Evolutionary conservation across 2,888 invertebrate species (phyloP), one percentile per base, ranked within the genome.

Genomic region (Tinea semifulvella): DNA sequence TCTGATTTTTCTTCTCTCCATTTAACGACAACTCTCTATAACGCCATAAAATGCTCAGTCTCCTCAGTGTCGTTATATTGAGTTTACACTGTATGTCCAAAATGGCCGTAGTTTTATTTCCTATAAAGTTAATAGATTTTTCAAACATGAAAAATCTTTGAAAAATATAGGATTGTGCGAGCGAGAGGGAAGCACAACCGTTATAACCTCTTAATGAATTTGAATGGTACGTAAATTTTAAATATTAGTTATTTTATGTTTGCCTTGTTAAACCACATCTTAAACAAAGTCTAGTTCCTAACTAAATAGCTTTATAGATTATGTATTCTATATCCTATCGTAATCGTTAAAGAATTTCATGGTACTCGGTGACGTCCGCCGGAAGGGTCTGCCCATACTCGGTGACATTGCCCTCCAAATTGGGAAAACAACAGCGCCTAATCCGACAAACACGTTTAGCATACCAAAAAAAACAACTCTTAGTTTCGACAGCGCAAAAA

Each of bases 341-440:
- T 22, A 7, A 7, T 22, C 5, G 11, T 28, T 28, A 28, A n/a
- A 28, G 11, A 35, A 13, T 35, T 35, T 36, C 36, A 16, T 36
- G 6, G 14, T 38, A 17, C 17, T 10, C 25, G n/a, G 35, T 56
- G 58, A 54, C 58, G 63, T 60, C 62, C 65, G 65, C 65, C 71
- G 71, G 73, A 72, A 70, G 65, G 63, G 64, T 55, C 56, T 39
- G 42, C 19, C 68, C 70, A 59, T 66, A 62, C 56, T 49, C 43
- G 58, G 48, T 55, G 56, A 53, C 58, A 49, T 54, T 28, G 49
- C 55, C 18, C 20, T 13, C 66, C 63, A 53, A 57, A 58, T 60
- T 61, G 47, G 65, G 68, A 48, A 25, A 46, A 36, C 50, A 48
- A 54, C 2, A 60, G 51, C 57, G 49, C 58, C 63, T 69, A 69